Conservation (phyloP, 1,140 invertebrate genomes). For the Caenorhabditis remanei region DNA sequence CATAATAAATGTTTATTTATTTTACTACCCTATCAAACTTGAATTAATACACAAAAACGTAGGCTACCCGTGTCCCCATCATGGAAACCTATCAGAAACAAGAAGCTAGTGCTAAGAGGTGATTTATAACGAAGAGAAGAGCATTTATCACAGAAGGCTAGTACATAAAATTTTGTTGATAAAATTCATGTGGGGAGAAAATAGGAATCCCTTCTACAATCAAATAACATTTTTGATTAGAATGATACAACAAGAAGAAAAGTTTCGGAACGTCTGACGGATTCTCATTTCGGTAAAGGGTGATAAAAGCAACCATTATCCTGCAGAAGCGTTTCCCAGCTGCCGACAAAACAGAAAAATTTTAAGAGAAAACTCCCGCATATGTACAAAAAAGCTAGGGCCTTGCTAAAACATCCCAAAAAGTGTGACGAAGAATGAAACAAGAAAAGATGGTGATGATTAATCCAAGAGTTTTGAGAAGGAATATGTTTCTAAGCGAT, state of each 20-base stretch:
- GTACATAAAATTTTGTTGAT: not conserved
- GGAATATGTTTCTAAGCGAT: too few relatives aligned
- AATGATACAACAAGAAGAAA: not conserved
- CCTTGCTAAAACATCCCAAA: not conserved
- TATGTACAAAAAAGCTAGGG: slow-evolving; percentile 16
- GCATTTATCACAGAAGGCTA: slow-evolving; percentile 40
- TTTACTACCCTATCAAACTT: not conserved
- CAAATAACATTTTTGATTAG: not conserved
- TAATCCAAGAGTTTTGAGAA: not conserved
- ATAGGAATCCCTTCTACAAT: not conserved
- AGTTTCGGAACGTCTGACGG: not conserved
- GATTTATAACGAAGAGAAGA: not conserved
- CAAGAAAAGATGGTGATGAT: not conserved
- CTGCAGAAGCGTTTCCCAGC: slow-evolving; percentile 25
- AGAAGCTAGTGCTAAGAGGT: not conserved
- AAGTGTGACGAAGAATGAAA: not conserved
- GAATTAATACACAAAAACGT: too few relatives aligned
- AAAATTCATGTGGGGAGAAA: not conserved
- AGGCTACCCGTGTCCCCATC: not conserved
- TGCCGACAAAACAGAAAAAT: slow-evolving; percentile 5
- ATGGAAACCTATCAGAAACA: not conserved
- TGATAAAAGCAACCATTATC: slow-evolving; percentile 5
- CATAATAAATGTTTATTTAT: slow-evolving; percentile 14
- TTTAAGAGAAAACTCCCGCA: not conserved
- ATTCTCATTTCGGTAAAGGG: not conserved